These are phyloP conservation scores for Gallinago jamesoni DNA, from an alignment of 2,113 vertebrate genomes.

Conservation along the genomic window DNA sequence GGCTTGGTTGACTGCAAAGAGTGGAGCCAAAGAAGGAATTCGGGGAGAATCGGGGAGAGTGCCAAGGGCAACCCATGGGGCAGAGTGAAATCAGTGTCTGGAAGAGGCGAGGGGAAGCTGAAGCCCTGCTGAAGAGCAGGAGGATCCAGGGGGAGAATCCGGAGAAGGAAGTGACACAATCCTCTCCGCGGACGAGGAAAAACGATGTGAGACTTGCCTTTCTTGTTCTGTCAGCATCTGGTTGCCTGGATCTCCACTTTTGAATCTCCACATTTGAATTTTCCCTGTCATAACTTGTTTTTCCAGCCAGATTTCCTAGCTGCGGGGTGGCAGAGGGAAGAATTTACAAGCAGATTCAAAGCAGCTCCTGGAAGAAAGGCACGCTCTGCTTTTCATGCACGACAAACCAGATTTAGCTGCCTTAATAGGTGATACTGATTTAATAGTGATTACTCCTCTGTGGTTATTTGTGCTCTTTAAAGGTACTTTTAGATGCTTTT, in stretches of 20 bases:
- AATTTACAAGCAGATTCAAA: constrained; percentile 17
- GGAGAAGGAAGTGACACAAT: background rate
- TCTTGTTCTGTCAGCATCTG: background rate
- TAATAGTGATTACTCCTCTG: background rate
- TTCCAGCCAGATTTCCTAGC: constrained; percentile 33
- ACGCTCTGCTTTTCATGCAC: constrained; percentile 6
- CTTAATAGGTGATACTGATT: background rate
- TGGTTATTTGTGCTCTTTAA: background rate
- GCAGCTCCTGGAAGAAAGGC: constrained; percentile 1
- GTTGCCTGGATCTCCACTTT: background rate
- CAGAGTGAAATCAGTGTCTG: background rate
- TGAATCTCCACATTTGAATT: background rate
- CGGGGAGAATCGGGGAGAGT: background rate
- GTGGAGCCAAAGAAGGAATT: background rate
- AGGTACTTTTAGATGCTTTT: background rate
- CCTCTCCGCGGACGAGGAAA: background rate
- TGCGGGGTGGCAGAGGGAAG: constrained; percentile 17
- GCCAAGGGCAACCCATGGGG: background rate
- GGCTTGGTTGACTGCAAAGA: background rate
- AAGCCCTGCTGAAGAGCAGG: background rate
- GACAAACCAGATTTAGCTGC: background rate
- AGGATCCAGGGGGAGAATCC: background rate
- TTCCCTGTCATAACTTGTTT: constrained; percentile 50
- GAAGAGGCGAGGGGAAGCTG: background rate
- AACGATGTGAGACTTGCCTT: background rate